Evolutionary conservation across 2,113 vertebrate species (phyloP).

Genomic region (Anguilla japonica): DNA sequence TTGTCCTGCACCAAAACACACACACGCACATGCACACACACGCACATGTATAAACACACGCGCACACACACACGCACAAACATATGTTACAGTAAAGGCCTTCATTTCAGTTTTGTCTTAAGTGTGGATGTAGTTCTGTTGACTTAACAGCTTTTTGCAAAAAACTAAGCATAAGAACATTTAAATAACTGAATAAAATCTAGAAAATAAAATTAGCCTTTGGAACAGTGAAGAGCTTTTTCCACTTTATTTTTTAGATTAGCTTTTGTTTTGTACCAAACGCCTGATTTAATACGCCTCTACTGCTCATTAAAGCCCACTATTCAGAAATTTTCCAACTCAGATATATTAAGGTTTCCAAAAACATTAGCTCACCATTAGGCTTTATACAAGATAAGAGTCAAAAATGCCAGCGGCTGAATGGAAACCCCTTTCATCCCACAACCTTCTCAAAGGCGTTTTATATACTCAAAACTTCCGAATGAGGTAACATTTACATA

Average conservation of each 20-base stretch:
- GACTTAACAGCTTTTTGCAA: neutral
- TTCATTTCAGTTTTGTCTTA: neutral
- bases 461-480: too few relatives aligned
- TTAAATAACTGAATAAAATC: neutral
- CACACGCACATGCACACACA: conserved; percentile 2
- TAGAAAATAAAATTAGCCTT: neutral
- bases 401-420: neutral
- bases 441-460: neutral
- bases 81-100: neutral
- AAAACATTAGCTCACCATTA: neutral
- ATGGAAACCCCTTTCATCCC: neutral
- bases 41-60: neutral
- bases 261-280: neutral
- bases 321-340: neutral
- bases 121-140: neutral
- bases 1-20: conserved; percentile 75
- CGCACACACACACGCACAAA: neutral
- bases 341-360: neutral
- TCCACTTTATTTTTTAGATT: conserved; percentile 20
- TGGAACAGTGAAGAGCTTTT: neutral
- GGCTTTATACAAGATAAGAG: neutral
- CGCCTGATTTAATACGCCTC: neutral
- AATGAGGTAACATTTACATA: too few relatives aligned
- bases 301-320: conserved; percentile 3
- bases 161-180: neutral